These are phyloP conservation scores for Oncopeltus fasciatus DNA, from an alignment of 1,140 invertebrate genomes.

Conservation along the genomic window DNA sequence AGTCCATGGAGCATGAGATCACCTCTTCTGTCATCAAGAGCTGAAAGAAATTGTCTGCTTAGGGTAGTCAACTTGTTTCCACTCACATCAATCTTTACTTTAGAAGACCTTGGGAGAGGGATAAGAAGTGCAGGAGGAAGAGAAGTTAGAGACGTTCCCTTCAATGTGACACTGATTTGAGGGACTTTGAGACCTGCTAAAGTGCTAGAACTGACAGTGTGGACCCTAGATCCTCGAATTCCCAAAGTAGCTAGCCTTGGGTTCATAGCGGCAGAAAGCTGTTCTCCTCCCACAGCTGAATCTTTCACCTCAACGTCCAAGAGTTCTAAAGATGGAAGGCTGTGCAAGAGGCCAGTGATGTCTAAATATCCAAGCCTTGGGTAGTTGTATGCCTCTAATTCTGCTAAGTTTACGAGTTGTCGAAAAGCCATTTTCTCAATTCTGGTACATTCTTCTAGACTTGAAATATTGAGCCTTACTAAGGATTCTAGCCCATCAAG, in stretches of 20 bases:
- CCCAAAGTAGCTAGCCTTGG: constrained; percentile 59
- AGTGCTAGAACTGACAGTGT: constrained; percentile 64
- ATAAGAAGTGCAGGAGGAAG: constrained; percentile 69
- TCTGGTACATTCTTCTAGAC: constrained; percentile 50
- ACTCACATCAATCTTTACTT: constrained; percentile 59
- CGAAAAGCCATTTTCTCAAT: constrained; percentile 75
- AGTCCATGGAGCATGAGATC: constrained; percentile 56
- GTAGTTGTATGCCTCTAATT: constrained; percentile 54
- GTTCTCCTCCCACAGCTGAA: constrained; percentile 60
- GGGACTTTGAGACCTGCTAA: constrained; percentile 62
- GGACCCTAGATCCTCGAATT: constrained; percentile 56
- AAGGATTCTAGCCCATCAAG: constrained; percentile 53
- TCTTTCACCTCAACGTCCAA: constrained; percentile 80
- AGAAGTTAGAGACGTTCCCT: constrained; percentile 60
- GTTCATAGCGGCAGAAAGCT: constrained; percentile 60
- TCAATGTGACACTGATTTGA: constrained; percentile 51
- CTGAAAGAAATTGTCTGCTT: constrained; percentile 56
- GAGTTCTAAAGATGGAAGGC: constrained; percentile 48
- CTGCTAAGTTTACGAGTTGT: constrained; percentile 47
- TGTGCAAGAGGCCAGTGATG: constrained; percentile 58
- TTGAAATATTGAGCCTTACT: constrained; percentile 45
- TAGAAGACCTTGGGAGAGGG: constrained; percentile 73
- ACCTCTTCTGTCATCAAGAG: constrained; percentile 62
- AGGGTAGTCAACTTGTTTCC: constrained; percentile 60
- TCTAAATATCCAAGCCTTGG: constrained; percentile 69